phyloP scores from a whole-genome alignment of 2,888 invertebrate genomes.

The Campopleginae sp. region DNA sequence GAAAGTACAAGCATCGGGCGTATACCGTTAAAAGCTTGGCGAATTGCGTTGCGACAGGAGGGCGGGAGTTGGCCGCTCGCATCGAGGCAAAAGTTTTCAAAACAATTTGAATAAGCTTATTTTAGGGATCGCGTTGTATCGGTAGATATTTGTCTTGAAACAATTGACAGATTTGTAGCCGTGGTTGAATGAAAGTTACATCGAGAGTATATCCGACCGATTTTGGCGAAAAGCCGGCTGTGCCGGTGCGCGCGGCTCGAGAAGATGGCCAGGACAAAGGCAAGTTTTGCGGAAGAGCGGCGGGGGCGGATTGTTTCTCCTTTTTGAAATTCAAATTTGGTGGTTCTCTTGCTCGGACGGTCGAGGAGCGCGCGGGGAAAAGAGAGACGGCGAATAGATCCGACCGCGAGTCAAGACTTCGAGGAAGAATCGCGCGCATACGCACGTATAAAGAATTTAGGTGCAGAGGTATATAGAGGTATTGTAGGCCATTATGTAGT shows the following conservation, averaged over 20 bases:
- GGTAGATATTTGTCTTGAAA: constrained; percentile 81
- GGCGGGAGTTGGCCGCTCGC: too few species aligned
- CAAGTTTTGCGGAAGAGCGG: constrained; percentile 32
- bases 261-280: constrained; percentile 75
- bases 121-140: constrained; percentile 57
- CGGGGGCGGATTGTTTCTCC: constrained; percentile 63
- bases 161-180: constrained; percentile 84
- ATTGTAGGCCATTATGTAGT: constrained; percentile 20
- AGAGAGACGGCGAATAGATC: constrained; percentile 53
- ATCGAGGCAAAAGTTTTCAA: constrained; percentile 13
- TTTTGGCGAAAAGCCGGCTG: constrained; percentile 57
- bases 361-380: constrained; percentile 26
- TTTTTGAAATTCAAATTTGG: constrained; percentile 83
- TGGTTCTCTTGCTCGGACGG: constrained; percentile 22
- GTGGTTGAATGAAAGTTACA: constrained; percentile 71
- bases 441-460: constrained; percentile 3
- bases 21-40: constrained; percentile 16
- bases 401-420: constrained; percentile 1
- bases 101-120: constrained; percentile 57
- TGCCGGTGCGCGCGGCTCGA: constrained; percentile 15
- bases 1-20: neutral
- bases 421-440: constrained; percentile 12
- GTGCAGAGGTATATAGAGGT: constrained; percentile 28
- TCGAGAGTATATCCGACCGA: constrained; percentile 52
- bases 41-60: neutral